Percentiles rank a stretch among this genome's conserved stretches.
These are phyloP conservation scores for Aphidius gifuensis DNA, from an alignment of 1,140 invertebrate genomes.

Conservation along the genomic window DNA sequence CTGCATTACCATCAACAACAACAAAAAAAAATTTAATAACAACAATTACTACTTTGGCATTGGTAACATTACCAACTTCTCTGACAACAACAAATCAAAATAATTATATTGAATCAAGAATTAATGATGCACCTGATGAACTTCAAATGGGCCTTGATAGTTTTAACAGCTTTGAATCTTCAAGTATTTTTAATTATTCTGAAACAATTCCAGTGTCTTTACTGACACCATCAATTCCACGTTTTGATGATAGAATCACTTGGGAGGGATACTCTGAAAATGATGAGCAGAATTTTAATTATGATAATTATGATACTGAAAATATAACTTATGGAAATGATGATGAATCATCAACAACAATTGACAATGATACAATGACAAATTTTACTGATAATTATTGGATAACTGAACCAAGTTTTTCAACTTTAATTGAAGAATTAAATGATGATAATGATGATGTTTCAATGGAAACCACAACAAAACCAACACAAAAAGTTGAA, in stretches of 20 bases:
- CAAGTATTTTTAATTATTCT: background rate
- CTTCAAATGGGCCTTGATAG: background rate
- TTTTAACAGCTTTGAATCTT: slow-evolving; percentile 5
- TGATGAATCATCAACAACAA: slow-evolving; percentile 4
- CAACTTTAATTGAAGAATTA: too few species aligned
- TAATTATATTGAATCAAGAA: slow-evolving; percentile 24
- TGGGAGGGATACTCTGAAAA: slow-evolving; percentile 24
- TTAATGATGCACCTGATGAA: slow-evolving; percentile 41
- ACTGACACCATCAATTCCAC: background rate
- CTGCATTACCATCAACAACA: background rate
- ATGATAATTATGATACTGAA: slow-evolving; percentile 30
- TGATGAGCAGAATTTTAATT: slow-evolving; percentile 29
- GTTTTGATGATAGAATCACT: slow-evolving; percentile 5
- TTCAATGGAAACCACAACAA: background rate
- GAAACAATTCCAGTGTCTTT: background rate
- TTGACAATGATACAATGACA: background rate
- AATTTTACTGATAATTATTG: background rate
- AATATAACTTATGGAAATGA: slow-evolving; percentile 12
- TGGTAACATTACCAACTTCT: slow-evolving; percentile 39
- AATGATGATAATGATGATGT: too few species aligned
- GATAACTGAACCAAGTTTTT: background rate
- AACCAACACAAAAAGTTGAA: background rate
- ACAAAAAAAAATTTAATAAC: slow-evolving; percentile 23
- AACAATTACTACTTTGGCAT: slow-evolving; percentile 39
- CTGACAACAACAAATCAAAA: slow-evolving; percentile 17